A percentile compares a stretch with the other conserved stretches of the same genome.
Conservation (phyloP, 2,888 invertebrate genomes). For the Hirudinaria manillensis region DNA sequence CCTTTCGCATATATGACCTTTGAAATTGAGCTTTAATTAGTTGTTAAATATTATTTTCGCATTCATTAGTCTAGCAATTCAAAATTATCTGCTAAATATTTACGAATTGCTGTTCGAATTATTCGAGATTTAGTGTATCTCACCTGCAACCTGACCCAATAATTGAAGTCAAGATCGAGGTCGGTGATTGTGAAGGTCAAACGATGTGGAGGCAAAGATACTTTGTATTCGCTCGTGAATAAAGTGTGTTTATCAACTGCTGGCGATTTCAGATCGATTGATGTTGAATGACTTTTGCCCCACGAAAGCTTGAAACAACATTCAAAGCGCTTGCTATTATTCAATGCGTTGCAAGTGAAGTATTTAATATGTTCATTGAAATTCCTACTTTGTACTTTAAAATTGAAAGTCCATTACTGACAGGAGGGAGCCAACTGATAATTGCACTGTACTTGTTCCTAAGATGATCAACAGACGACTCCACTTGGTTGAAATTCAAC, state of each 20-base stretch:
- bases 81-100: too few species aligned
- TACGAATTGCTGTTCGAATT: neutral
- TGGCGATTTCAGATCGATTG: neutral
- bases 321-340: too few species aligned
- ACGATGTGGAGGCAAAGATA: slow-evolving; percentile 1
- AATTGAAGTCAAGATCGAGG: slow-evolving; percentile 11
- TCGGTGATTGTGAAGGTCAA: slow-evolving; percentile 15
- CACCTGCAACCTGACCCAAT: slow-evolving; percentile 24
- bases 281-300: neutral
- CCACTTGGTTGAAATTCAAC: neutral
- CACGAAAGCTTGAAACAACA: slow-evolving; percentile 5
- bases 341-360: too few species aligned
- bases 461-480: neutral
- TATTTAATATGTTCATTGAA: too few species aligned
- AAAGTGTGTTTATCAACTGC: too few species aligned
- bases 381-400: neutral
- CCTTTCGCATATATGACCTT: neutral
- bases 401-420: neutral
- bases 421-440: slow-evolving; percentile 13
- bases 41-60: too few species aligned
- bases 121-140: neutral
- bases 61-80: too few species aligned
- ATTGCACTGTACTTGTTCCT: neutral
- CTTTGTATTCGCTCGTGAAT: slow-evolving; percentile 4
- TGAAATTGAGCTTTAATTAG: neutral